These are phyloP conservation scores for Ophiothrix spiculata DNA, from an alignment of 35 echinoderm and acorn worm genomes.

Conservation along the genomic window DNA sequence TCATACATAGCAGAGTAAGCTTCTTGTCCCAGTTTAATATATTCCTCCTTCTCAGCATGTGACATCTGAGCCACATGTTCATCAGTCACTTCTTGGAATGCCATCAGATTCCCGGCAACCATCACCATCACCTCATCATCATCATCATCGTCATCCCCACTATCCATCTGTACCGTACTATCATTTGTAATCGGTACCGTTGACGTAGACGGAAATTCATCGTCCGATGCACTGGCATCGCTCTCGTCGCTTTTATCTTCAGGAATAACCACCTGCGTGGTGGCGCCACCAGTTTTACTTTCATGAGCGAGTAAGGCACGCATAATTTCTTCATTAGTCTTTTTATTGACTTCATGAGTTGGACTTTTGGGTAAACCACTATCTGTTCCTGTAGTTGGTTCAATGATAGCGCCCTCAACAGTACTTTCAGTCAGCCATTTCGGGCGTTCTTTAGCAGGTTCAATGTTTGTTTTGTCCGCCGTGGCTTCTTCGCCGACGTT, in stretches of 20 bases:
- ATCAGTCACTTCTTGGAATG: constrained; percentile 83
- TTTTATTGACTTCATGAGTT: background rate
- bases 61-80: constrained; percentile 80
- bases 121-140: constrained; percentile 92
- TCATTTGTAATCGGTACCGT: constrained; percentile 32
- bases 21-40: constrained; percentile 86
- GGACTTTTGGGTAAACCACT: background rate
- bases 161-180: constrained; percentile 34
- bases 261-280: constrained; percentile 34
- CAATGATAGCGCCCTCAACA: constrained; percentile 87
- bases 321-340: constrained; percentile 89
- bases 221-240: constrained; percentile 85
- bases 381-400: constrained; percentile 26
- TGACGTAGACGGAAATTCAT: constrained; percentile 55
- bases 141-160: constrained; percentile 74
- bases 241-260: constrained; percentile 74
- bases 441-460: constrained; percentile 61
- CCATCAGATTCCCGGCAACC: constrained; percentile 49
- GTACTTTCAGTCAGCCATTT: constrained; percentile 90
- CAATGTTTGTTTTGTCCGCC: constrained; percentile 1
- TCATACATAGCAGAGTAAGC: constrained; percentile 98
- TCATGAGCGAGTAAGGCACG: constrained; percentile 79
- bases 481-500: constrained; percentile 61
- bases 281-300: constrained; percentile 52
- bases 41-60: constrained; percentile 70